Evolutionary conservation across 2,888 invertebrate species (phyloP), one percentile per base, ranked within the genome.

Genomic region (Latrodectus hesperus): DNA sequence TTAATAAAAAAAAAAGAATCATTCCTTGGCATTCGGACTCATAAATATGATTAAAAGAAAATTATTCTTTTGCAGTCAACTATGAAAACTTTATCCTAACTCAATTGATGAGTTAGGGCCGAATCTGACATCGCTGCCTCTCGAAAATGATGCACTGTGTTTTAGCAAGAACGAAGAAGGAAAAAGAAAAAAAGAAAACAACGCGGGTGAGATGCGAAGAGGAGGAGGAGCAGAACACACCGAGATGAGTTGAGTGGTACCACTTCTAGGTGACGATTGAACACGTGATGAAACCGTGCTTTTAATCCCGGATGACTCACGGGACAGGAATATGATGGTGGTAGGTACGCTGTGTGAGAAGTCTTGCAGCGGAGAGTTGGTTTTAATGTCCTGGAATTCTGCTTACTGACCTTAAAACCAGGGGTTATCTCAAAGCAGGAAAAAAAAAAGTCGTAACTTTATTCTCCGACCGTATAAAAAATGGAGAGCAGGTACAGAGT

Each of bases 211-310:
- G 75, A 53, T 68, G 82, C 60, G 74, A 22, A 14, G 82, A 49
- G 22, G 8, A 55, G 17, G 12, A 22, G 10, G 64, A 26, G 75
- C 5, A 64, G 64, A 38, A 38, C 22, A 38, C 75, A 38, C 64
- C 26, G 67, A 67, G 38, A 60, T 52, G 68, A 52, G 53, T 51
- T 52, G 51, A 67, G 38, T 52, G 52, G 68, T 26, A 52, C 68
- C 86, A 86, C 86, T 86, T 81, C 53, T 72, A 81, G 86, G 81
- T 86, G 86, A 72, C 81, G 81, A 81, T 22, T 51, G 78, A 83
- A 52, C 84, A 77, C 77, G 84, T 77, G 77, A 81, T 86, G 76
- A 77, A 77, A 77, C 60, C 49, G 49, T 77, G 71, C 52, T 52
- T 73, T 72, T 72, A 64, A 80, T 72, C 72, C 38, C 8, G 22